These are phyloP conservation scores for Caenorhabditis elegans DNA, from an alignment of 1,140 invertebrate species.

Conservation along the genomic window DNA sequence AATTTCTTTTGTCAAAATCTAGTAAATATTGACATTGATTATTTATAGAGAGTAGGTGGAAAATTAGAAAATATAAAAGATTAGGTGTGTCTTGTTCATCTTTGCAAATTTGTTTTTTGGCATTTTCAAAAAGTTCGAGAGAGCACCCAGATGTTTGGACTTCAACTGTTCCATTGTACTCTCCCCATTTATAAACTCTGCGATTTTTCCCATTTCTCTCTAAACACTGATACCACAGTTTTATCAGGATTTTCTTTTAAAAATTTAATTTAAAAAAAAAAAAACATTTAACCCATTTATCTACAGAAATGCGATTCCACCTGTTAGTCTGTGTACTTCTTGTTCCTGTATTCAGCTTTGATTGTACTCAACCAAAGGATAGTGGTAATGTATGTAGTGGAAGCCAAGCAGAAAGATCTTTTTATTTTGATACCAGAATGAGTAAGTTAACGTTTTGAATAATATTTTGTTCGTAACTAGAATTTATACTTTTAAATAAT, in stretches of 20 bases:
- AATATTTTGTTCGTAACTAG: neutral
- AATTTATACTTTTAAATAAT: too few species aligned
- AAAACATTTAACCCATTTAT: too few species aligned
- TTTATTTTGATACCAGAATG: conserved; percentile 6
- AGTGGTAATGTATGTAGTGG: neutral
- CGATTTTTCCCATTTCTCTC: too few species aligned
- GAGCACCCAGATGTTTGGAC: conserved; percentile 22
- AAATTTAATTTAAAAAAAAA: too few species aligned
- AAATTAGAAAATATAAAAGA: neutral
- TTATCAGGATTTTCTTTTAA: too few species aligned
- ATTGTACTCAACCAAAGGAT: conserved; percentile 5
- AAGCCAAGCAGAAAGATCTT: neutral
- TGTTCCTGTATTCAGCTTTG: neutral
- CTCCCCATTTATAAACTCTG: too few species aligned
- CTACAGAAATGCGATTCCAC: neutral
- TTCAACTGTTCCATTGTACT: neutral
- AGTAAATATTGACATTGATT: conserved; percentile 12
- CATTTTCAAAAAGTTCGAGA: neutral
- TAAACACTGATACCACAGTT: too few species aligned
- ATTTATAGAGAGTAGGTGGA: conserved; percentile 19
- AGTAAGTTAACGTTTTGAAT: neutral
- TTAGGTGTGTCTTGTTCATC: neutral
- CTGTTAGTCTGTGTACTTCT: neutral
- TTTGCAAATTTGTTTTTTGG: neutral
- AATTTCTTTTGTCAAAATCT: too few species aligned